phyloP scores from a whole-genome alignment of 2,113 vertebrate species.

The Dipodomys spectabilis region DNA sequence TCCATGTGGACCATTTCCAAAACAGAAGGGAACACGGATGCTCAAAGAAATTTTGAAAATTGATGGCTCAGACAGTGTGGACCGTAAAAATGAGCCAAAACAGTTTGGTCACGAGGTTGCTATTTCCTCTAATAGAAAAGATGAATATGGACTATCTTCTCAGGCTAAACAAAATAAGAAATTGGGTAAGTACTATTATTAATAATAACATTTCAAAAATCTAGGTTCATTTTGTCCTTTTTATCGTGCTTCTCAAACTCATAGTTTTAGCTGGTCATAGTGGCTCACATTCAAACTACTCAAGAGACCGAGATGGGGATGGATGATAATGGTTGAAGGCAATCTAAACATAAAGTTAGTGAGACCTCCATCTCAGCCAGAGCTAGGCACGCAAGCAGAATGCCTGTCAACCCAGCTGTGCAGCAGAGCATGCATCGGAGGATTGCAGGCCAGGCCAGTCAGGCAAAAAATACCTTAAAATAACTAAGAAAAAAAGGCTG shows the following conservation, averaged over 20 bases:
- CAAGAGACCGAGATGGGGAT: too few species aligned
- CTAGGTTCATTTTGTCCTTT: background rate
- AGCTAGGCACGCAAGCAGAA: too few species aligned
- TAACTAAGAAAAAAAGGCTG: background rate
- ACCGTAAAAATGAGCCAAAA: slow-evolving; percentile 84
- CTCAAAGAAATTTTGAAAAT: slow-evolving; percentile 99
- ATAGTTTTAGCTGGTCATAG: too few species aligned
- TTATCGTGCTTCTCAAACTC: background rate
- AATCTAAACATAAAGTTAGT: too few species aligned
- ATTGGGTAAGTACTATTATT: slow-evolving; percentile 87
- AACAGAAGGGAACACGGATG: slow-evolving; percentile 96
- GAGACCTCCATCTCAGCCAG: too few species aligned
- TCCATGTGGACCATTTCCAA: slow-evolving; percentile 64
- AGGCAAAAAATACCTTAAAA: background rate
- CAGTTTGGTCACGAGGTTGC: slow-evolving; percentile 73
- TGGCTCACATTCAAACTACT: too few species aligned
- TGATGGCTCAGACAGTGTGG: slow-evolving; percentile 87
- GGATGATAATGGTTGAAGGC: too few species aligned
- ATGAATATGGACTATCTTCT: slow-evolving; percentile 83
- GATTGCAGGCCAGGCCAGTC: too few species aligned
- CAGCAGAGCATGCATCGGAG: too few species aligned
- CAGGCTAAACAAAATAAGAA: slow-evolving; percentile 91
- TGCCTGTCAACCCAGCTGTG: too few species aligned
- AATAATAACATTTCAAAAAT: slow-evolving; percentile 42
- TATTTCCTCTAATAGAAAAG: slow-evolving; percentile 78